A percentile compares a stretch with the other conserved stretches of the same genome.
These are phyloP conservation scores for Nezara viridula DNA, from an alignment of 2,888 invertebrate species.

Conservation along the genomic window DNA sequence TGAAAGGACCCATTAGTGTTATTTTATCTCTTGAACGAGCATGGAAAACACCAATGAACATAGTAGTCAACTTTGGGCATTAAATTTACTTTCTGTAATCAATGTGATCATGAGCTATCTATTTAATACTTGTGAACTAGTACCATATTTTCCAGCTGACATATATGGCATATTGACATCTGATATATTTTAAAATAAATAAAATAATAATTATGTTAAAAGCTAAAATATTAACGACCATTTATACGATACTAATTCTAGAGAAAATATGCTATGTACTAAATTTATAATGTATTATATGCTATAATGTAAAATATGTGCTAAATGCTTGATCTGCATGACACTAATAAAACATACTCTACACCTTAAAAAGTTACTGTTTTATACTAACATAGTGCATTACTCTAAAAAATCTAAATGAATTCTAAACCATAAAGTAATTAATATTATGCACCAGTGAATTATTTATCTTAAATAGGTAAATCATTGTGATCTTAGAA, in stretches of 20 bases:
- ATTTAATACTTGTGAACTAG: too few relatives aligned
- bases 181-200: neutral
- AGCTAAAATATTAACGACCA: neutral
- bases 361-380: neutral
- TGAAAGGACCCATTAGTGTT: too few relatives aligned
- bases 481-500: neutral
- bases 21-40: too few relatives aligned
- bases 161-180: too few relatives aligned
- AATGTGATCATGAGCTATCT: too few relatives aligned
- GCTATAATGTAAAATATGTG: too few relatives aligned
- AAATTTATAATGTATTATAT: too few relatives aligned
- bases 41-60: too few relatives aligned
- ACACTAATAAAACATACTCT: neutral
- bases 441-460: neutral
- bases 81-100: too few relatives aligned
- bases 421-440: neutral
- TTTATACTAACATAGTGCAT: neutral
- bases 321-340: neutral
- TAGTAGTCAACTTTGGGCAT: too few relatives aligned
- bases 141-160: too few relatives aligned
- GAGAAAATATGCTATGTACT: neutral
- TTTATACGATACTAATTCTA: neutral
- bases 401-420: neutral
- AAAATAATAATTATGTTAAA: neutral
- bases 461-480: neutral